Base-by-base conservation (phyloP, 2,888 invertebrate genomes). In the Troides aeacus region DNA sequence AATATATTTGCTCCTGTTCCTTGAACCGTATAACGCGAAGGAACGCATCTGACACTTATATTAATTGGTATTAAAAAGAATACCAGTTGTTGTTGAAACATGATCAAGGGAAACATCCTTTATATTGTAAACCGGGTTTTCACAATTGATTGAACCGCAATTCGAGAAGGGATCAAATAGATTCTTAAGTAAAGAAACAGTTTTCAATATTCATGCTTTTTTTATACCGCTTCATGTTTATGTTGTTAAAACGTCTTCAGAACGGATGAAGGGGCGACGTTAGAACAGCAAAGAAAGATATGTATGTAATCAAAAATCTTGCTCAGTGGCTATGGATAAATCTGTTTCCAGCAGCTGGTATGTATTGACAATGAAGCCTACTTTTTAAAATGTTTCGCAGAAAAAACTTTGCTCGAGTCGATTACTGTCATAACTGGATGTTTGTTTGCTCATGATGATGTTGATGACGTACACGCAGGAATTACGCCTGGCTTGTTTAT, bases 91-190 rank as follows among this genome's bases (percentile, higher is more conserved):
- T 24, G 24, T 46, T 46, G 21, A 57, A 6, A 6, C n/a, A 57
- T 18, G 57, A 57, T 23, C 57, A 57, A 57, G 21, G n/a, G 57
- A 21, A 56, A 56, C n/a, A 57, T 57, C n/a, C 21, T 21, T 50
- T 15, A 62, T 50, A 24, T 62, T 46, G 46, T 62, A 24, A 50
- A 18, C 17, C 62, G 46, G 62, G 8, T 62, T 23, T 62, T 62
- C 24, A 62, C 50, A 46, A 24, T 50, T 50, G 62, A 46, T 62
- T 62, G 50, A 62, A 50, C 30, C 24, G 42, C 23, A 53, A 50
- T 62, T 50, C 62, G 50, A 1, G 4, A 62, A 50, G 50, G 62
- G 50, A 62, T 62, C 50, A 62, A 62, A 62, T 46, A 62, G 62
- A 62, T 62, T 62, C 50, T 62, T 62, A 24, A 39, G 39, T 24